Conservation (phyloP, 2,797 vertebrate species). For the Nasua narica region DNA sequence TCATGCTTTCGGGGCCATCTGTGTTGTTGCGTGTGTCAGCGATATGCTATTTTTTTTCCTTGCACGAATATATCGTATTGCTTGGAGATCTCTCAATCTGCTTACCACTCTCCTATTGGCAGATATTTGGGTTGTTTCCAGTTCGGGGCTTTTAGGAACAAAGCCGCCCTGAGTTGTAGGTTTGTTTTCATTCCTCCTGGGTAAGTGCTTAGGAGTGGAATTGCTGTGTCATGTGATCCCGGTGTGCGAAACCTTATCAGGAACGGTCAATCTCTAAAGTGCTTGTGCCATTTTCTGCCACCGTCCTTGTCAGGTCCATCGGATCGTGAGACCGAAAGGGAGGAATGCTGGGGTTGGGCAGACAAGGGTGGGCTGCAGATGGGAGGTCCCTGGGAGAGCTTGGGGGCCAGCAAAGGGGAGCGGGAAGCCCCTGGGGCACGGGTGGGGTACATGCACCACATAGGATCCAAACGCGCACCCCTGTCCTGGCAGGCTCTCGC, state of each 20-base stretch:
- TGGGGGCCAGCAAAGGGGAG: rapidly evolving
- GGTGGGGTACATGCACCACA: too few species aligned
- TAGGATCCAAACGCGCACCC: not conserved
- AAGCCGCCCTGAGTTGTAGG: not conserved
- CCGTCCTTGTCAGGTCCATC: not conserved
- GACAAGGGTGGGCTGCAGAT: not conserved
- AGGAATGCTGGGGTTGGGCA: not conserved
- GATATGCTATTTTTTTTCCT: not conserved
- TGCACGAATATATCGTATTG: not conserved
- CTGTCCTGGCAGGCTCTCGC: rapidly evolving
- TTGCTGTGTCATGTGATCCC: rapidly evolving
- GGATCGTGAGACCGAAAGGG: not conserved
- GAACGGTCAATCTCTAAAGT: not conserved
- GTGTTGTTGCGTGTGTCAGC: rapidly evolving
- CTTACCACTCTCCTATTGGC: rapidly evolving
- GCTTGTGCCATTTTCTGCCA: rapidly evolving
- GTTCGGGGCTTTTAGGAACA: not conserved
- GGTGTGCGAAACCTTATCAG: too few species aligned
- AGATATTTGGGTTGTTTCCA: not conserved
- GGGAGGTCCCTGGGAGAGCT: not conserved
- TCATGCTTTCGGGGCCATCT: rapidly evolving
- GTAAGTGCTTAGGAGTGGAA: not conserved
- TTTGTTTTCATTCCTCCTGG: not conserved
- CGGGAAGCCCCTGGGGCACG: too few species aligned
- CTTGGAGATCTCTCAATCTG: not conserved